Evolutionary conservation across 2,888 invertebrate species (phyloP).

Genomic region (Stenurella melanura): DNA sequence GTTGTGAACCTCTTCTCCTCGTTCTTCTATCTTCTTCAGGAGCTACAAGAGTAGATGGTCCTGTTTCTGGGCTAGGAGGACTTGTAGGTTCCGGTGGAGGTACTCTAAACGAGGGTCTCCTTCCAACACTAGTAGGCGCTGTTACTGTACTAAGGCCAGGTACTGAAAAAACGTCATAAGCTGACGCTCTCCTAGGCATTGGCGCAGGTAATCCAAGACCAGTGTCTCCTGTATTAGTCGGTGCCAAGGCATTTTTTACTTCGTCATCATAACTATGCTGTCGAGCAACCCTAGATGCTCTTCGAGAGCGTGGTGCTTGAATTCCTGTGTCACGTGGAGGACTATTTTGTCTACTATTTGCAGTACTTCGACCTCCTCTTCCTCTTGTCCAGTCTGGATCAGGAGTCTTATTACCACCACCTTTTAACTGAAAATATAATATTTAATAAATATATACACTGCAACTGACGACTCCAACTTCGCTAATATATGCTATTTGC

Average conservation of each 20-base stretch:
- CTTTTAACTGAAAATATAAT: constrained; percentile 78
- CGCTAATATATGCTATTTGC: too few relatives aligned
- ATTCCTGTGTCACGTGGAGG: constrained; percentile 74
- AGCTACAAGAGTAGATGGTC: constrained; percentile 55
- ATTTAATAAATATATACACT: neutral
- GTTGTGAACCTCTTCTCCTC: constrained; percentile 86
- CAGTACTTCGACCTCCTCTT: constrained; percentile 78
- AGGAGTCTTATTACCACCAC: constrained; percentile 76
- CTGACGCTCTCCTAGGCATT: constrained; percentile 87
- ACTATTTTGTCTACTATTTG: constrained; percentile 78
- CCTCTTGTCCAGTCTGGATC: constrained; percentile 77
- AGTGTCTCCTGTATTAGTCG: constrained; percentile 70
- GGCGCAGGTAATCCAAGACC: constrained; percentile 83
- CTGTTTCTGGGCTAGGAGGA: constrained; percentile 75
- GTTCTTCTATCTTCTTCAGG: constrained; percentile 81
- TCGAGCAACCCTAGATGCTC: constrained; percentile 80
- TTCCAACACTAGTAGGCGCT: constrained; percentile 62
- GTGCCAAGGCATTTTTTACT: constrained; percentile 68
- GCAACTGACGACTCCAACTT: too few relatives aligned
- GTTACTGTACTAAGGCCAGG: constrained; percentile 76
- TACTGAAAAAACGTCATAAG: constrained; percentile 88
- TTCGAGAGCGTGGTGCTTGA: constrained; percentile 74
- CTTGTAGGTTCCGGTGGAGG: constrained; percentile 76
- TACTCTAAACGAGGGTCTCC: constrained; percentile 78
- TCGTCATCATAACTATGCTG: constrained; percentile 93